phyloP scores from a whole-genome alignment of 2,797 vertebrate genomes.

The Acrossocheilus wenchowensis region DNA sequence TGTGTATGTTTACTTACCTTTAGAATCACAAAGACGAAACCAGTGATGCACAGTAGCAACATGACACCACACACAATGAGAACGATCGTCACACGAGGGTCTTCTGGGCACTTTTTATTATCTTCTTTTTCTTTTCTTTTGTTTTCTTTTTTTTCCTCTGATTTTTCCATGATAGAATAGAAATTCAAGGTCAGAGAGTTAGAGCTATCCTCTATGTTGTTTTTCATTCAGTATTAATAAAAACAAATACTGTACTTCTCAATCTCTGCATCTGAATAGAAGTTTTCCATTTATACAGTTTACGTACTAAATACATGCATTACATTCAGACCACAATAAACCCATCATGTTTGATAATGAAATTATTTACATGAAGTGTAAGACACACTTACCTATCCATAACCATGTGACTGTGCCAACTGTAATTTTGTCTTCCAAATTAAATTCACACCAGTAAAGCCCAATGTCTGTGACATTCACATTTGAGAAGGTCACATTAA shows the following conservation, averaged over 20 bases:
- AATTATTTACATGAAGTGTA: neutral
- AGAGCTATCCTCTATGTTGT: neutral
- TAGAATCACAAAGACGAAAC: neutral
- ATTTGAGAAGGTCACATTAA: neutral
- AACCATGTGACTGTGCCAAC: rapidly evolving
- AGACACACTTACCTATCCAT: constrained; percentile 11
- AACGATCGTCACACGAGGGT: rapidly evolving
- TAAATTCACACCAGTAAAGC: constrained; percentile 20
- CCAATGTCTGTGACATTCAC: neutral
- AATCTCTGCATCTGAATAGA: neutral
- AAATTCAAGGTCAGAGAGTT: neutral
- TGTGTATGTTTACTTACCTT: neutral
- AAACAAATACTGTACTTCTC: too few species aligned
- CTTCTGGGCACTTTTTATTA: neutral
- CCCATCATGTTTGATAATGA: neutral
- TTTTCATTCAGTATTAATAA: neutral
- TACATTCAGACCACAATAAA: neutral
- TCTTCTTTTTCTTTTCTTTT: too few species aligned
- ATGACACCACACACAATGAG: neutral
- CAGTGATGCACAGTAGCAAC: neutral
- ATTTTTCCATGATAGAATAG: neutral
- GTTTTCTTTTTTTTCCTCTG: too few species aligned
- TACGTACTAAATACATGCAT: neutral
- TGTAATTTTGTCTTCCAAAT: neutral
- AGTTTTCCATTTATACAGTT: neutral